These are phyloP conservation scores for Lepus europaeus DNA, from an alignment of 2,113 vertebrate species.

Conservation along the genomic window DNA sequence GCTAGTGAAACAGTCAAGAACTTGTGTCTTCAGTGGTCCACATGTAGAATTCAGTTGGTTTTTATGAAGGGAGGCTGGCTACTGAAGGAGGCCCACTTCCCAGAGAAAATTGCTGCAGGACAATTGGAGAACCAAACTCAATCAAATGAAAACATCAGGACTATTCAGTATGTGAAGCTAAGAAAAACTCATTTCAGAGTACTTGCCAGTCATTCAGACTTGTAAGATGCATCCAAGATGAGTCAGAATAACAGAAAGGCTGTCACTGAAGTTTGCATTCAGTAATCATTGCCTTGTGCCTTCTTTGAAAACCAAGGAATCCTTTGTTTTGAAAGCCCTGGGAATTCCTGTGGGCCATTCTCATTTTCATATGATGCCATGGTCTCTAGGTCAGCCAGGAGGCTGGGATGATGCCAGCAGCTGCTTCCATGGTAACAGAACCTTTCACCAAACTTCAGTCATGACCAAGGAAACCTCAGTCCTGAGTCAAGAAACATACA, in stretches of 20 bases:
- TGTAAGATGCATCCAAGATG: not conserved
- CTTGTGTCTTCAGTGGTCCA: not conserved
- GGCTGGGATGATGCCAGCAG: too few relatives aligned
- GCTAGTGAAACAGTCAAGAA: not conserved
- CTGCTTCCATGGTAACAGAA: too few relatives aligned
- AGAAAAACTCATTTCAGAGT: slow-evolving; percentile 48
- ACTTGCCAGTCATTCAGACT: not conserved
- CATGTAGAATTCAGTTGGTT: not conserved
- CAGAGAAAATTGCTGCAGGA: not conserved
- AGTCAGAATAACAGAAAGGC: not conserved
- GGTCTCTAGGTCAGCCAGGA: too few relatives aligned
- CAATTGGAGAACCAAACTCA: not conserved
- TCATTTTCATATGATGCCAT: not conserved
- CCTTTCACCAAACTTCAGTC: too few relatives aligned
- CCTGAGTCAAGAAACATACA: too few relatives aligned
- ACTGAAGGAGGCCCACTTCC: not conserved
- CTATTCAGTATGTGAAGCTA: not conserved
- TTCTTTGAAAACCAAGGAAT: not conserved
- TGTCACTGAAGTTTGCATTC: not conserved
- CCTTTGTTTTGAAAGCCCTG: not conserved
- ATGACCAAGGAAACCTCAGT: too few relatives aligned
- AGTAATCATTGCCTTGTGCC: not conserved
- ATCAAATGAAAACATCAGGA: slow-evolving; percentile 34
- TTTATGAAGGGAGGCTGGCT: slow-evolving; percentile 5
- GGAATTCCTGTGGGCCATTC: not conserved